Conservation (phyloP, 2,113 vertebrate genomes). For the Caranx ignobilis region DNA sequence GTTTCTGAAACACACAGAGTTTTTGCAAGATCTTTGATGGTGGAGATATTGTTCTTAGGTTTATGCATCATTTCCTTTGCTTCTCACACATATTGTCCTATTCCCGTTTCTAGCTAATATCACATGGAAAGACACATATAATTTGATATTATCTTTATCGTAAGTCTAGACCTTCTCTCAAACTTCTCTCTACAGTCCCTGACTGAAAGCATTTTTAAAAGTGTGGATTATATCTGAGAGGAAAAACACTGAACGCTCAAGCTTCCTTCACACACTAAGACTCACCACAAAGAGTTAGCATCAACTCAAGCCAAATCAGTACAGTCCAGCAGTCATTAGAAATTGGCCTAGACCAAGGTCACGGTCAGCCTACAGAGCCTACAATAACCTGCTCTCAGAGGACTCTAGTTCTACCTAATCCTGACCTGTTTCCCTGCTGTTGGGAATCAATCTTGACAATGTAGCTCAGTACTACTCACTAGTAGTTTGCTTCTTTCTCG, state of each 20-base stretch:
- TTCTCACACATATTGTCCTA: no score
- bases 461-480: no score
- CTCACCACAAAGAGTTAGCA: background rate
- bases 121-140: background rate
- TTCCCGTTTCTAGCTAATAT: no score
- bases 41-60: no score
- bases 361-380: background rate
- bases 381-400: background rate
- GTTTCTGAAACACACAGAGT: no score
- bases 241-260: background rate
- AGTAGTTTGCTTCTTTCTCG: no score
- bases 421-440: background rate
- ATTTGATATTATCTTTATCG: no score
- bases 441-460: background rate
- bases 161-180: background rate
- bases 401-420: slow-evolving; percentile 1
- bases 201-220: background rate
- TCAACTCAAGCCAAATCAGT: background rate
- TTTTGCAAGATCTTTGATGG: no score
- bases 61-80: no score
- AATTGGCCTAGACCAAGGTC: slow-evolving; percentile 2
- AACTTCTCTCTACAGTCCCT: no score
- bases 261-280: background rate
- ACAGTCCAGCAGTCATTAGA: slow-evolving; percentile 16
- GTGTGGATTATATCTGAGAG: background rate